Evolutionary conservation across 2,888 invertebrate genomes (phyloP).

Genomic region (Epinotia bilunana): DNA sequence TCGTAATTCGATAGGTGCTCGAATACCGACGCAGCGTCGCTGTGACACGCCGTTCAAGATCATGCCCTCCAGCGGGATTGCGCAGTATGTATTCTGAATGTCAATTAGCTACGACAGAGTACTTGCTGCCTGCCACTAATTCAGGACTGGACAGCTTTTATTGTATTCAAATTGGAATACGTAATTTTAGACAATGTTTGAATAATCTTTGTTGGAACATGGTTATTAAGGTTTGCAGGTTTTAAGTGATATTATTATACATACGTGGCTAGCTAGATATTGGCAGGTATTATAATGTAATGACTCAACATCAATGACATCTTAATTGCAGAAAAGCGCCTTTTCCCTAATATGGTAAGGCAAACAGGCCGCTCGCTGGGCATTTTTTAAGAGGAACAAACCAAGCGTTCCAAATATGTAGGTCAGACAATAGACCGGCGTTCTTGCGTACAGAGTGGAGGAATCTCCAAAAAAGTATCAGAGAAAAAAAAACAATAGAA

Average conservation of each 20-base stretch:
- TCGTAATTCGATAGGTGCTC: conserved; percentile 47
- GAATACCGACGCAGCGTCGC: conserved; percentile 62
- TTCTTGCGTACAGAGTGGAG: no score
- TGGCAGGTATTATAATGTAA: no score
- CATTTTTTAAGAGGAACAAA: no score
- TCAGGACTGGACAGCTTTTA: conserved; percentile 29
- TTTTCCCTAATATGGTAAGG: no score
- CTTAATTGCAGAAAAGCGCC: no score
- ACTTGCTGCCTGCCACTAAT: conserved; percentile 36
- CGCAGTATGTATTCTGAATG: conserved; percentile 70
- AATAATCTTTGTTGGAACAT: not conserved
- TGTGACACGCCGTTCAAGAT: conserved; percentile 73
- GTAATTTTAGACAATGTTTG: not conserved
- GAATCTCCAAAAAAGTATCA: no score
- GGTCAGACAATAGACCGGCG: no score
- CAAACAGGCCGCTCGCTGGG: no score
- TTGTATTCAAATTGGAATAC: conserved; percentile 25
- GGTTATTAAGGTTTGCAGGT: not conserved
- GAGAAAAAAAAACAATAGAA: no score
- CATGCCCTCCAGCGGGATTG: conserved; percentile 72
- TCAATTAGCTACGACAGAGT: conserved; percentile 64
- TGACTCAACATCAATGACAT: no score
- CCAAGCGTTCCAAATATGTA: no score
- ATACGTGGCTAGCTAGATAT: not conserved
- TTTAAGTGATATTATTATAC: not conserved